Evolutionary conservation across 2,797 vertebrate species (phyloP).

Genomic region (Microctenopoma steveboyesi): DNA sequence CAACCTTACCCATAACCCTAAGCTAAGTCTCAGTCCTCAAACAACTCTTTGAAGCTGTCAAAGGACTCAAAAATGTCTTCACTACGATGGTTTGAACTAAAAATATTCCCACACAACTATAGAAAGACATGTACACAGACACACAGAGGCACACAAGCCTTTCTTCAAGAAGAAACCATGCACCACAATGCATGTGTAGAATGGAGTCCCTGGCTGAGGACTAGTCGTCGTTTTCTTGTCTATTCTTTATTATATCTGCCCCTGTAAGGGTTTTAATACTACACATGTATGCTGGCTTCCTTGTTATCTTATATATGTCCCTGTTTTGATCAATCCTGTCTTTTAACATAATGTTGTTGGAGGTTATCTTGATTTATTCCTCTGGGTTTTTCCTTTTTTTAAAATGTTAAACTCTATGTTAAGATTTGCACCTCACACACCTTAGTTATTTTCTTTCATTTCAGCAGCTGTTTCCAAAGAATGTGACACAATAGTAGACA

Average conservation of each 20-base stretch:
- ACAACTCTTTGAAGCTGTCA: no score
- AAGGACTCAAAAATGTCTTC: no score
- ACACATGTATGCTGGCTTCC: slow-evolving; percentile 42
- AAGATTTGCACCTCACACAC: slow-evolving; percentile 4
- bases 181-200: slow-evolving; percentile 58
- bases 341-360: slow-evolving; percentile 33
- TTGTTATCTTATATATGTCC: slow-evolving; percentile 56
- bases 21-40: background rate
- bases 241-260: slow-evolving; percentile 45
- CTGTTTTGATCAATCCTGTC: slow-evolving; percentile 37
- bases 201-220: slow-evolving; percentile 30
- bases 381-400: slow-evolving; percentile 28
- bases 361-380: background rate
- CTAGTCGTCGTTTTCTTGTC: slow-evolving; percentile 45
- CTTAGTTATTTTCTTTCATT: slow-evolving; percentile 36
- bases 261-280: slow-evolving; percentile 48
- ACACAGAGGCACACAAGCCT: slow-evolving; percentile 13
- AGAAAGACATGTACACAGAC: background rate
- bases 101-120: background rate
- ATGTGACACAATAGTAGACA: slow-evolving; percentile 44
- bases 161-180: slow-evolving; percentile 35
- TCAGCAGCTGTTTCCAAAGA: slow-evolving; percentile 72
- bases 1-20: background rate
- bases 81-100: background rate
- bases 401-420: slow-evolving; percentile 24